These are phyloP conservation scores for Ceuthmochares aereus DNA, from an alignment of 2,113 vertebrate species.

Conservation along the genomic window DNA sequence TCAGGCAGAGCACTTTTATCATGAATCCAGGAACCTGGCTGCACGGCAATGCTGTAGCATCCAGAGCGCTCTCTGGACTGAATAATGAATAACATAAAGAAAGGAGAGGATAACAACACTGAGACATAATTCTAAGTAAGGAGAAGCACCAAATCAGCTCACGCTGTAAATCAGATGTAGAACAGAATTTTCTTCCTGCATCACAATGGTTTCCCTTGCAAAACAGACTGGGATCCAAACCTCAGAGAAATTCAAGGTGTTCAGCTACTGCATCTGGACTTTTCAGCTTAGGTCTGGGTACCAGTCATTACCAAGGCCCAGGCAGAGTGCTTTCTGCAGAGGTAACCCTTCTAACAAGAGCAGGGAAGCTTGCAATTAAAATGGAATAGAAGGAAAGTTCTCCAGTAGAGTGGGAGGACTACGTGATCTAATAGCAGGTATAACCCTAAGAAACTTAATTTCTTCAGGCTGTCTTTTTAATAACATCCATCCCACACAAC, in stretches of 20 bases:
- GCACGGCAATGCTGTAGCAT: background rate
- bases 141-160: background rate
- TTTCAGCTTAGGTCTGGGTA: background rate
- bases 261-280: background rate
- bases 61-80: background rate
- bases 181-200: background rate
- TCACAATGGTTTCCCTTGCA: background rate
- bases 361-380: background rate
- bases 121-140: background rate
- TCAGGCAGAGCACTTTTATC: background rate
- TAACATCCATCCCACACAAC: background rate
- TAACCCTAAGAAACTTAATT: background rate
- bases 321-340: background rate
- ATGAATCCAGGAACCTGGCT: background rate
- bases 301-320: fast-evolving
- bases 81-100: background rate
- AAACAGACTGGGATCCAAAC: background rate
- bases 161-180: background rate
- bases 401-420: background rate
- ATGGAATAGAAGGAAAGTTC: background rate
- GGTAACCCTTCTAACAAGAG: background rate
- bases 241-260: background rate
- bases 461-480: background rate
- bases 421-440: background rate
- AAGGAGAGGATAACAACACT: background rate